These are phyloP conservation scores for Hylia prasina DNA, from an alignment of 2,113 vertebrate species.

Conservation along the genomic window DNA sequence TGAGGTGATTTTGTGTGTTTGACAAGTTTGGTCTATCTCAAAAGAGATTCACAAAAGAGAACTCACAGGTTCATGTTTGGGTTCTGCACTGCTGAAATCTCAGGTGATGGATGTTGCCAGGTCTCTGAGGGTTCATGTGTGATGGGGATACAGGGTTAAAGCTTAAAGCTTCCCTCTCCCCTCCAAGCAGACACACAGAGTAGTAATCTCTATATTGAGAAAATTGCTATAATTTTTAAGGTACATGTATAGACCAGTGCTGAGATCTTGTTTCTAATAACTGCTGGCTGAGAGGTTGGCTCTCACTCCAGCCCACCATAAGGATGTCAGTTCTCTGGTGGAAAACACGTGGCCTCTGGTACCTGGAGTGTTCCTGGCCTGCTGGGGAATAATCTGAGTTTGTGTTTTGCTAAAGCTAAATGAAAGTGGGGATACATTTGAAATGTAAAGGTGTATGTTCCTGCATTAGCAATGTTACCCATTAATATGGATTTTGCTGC, in stretches of 20 bases:
- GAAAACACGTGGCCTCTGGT: background rate
- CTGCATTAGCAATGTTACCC: background rate
- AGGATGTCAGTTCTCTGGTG: background rate
- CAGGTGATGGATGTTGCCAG: background rate
- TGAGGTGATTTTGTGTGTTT: background rate
- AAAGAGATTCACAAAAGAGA: background rate
- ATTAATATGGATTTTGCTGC: background rate
- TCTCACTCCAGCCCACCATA: background rate
- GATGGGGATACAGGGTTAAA: background rate
- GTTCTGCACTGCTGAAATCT: background rate
- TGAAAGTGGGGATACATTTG: background rate
- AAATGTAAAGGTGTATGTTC: background rate
- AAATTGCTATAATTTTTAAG: background rate
- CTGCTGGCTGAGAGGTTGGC: background rate
- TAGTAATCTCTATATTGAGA: background rate
- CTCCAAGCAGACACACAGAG: background rate
- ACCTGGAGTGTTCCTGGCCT: background rate
- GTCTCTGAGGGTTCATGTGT: background rate
- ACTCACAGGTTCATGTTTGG: background rate
- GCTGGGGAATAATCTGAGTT: background rate
- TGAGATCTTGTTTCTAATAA: background rate
- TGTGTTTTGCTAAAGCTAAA: background rate
- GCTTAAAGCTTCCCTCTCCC: background rate
- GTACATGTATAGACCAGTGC: background rate
- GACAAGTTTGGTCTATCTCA: background rate